These are phyloP conservation scores for Rutpela maculata DNA, from an alignment of 2,888 invertebrate species.

Conservation along the genomic window DNA sequence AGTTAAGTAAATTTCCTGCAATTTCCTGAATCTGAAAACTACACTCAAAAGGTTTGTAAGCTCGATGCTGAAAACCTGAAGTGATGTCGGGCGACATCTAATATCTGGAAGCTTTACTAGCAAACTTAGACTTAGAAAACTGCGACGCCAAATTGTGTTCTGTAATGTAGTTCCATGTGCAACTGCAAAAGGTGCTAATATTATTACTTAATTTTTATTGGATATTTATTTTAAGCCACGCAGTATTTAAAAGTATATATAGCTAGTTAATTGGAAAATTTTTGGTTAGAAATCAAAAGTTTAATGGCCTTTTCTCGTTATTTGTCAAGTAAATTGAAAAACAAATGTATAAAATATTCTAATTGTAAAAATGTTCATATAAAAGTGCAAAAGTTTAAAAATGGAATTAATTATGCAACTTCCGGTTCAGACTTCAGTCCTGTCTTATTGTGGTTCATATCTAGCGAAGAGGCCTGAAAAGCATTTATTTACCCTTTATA, in stretches of 20 bases:
- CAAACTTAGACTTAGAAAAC: background rate
- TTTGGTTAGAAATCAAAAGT: too few species aligned
- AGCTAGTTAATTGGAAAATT: too few species aligned
- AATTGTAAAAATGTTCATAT: too few species aligned
- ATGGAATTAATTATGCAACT: too few species aligned
- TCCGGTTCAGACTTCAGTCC: too few species aligned
- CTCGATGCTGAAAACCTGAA: constrained; percentile 18
- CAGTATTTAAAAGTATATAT: background rate
- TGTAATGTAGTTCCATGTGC: background rate
- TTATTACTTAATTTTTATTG: background rate
- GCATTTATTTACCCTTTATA: too few species aligned
- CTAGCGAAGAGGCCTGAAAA: too few species aligned
- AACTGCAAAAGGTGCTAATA: background rate
- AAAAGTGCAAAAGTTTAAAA: too few species aligned
- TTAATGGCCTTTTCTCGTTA: too few species aligned
- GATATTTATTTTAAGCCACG: background rate
- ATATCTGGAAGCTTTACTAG: constrained; percentile 3
- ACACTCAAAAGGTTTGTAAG: background rate
- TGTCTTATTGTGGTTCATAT: too few species aligned
- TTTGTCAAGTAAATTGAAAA: too few species aligned
- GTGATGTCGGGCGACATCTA: constrained; percentile 15
- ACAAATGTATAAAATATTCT: too few species aligned
- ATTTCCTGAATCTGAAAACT: constrained; percentile 5
- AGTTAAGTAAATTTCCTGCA: constrained; percentile 9
- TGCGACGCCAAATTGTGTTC: background rate